Conservation (phyloP, 2,888 invertebrate genomes). For the Sclerodermus sp. region DNA sequence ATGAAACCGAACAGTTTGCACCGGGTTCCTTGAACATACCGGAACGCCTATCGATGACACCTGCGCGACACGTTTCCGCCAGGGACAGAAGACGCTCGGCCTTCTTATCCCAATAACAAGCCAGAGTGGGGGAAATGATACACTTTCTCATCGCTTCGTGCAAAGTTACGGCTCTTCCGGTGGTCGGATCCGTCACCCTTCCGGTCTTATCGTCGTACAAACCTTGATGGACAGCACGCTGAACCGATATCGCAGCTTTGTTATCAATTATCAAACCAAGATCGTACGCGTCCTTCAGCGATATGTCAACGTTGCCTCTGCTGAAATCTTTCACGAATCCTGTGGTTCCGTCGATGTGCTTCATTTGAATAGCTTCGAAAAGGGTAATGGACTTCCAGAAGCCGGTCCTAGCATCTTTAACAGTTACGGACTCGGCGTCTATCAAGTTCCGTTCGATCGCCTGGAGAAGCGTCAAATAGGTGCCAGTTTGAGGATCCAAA, state of each 20-base stretch:
- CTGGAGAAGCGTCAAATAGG: slow-evolving; percentile 77
- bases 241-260: slow-evolving; percentile 79
- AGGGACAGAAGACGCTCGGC: slow-evolving; percentile 72
- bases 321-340: slow-evolving; percentile 70
- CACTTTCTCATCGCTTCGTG: slow-evolving; percentile 83
- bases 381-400: slow-evolving; percentile 77
- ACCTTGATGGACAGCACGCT: slow-evolving; percentile 83
- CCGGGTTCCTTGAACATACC: slow-evolving; percentile 77
- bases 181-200: slow-evolving; percentile 80
- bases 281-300: slow-evolving; percentile 76
- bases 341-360: slow-evolving; percentile 72
- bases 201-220: slow-evolving; percentile 80
- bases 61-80: slow-evolving; percentile 78
- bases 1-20: slow-evolving; percentile 66
- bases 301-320: slow-evolving; percentile 68
- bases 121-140: slow-evolving; percentile 76
- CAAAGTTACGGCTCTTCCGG: slow-evolving; percentile 76
- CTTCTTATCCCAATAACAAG: slow-evolving; percentile 79
- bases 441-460: slow-evolving; percentile 81
- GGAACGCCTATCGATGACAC: slow-evolving; percentile 77
- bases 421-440: slow-evolving; percentile 80
- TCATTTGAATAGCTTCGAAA: slow-evolving; percentile 75
- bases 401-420: slow-evolving; percentile 76
- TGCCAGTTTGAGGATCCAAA: slow-evolving; percentile 78
- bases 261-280: slow-evolving; percentile 79